Evolutionary conservation across 1,140 invertebrate genomes (phyloP).

Genomic region (Tyrophagus putrescentiae): DNA sequence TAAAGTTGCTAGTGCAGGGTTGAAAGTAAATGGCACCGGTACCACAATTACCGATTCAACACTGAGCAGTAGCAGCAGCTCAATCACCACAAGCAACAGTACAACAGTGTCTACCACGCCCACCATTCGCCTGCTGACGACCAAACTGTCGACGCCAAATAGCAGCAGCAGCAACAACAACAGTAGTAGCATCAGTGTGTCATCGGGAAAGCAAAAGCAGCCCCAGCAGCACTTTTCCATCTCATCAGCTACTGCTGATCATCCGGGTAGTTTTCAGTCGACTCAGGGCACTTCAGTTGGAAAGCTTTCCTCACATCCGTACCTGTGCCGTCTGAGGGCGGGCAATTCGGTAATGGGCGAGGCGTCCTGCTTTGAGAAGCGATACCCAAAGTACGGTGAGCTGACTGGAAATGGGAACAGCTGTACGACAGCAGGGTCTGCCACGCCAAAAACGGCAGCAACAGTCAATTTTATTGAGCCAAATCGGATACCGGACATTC

Average conservation of each 20-base stretch:
- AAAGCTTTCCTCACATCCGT: constrained; percentile 14
- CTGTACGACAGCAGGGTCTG: neutral
- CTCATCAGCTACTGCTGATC: neutral
- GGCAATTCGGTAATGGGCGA: too few species aligned
- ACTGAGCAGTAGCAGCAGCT: too few species aligned
- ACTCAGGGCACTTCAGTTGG: neutral
- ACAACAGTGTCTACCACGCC: neutral
- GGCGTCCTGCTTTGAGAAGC: neutral
- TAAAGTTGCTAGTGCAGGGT: neutral
- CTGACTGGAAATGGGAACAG: neutral
- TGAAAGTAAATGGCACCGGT: too few species aligned
- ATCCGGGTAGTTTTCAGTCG: neutral
- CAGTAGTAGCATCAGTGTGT: neutral
- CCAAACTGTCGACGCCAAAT: neutral
- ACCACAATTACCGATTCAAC: neutral
- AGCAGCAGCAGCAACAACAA: neutral
- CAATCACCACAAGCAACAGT: neutral
- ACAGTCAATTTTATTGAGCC: neutral
- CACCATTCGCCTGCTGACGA: constrained; percentile 1
- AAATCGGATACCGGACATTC: neutral
- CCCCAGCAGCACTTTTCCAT: too few species aligned
- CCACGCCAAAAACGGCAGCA: neutral
- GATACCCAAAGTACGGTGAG: neutral
- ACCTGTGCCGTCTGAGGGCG: constrained; percentile 1
- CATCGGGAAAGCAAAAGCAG: neutral